Evolutionary conservation across 1,140 invertebrate species (phyloP).

Genomic region (Rhyzopertha dominica): DNA sequence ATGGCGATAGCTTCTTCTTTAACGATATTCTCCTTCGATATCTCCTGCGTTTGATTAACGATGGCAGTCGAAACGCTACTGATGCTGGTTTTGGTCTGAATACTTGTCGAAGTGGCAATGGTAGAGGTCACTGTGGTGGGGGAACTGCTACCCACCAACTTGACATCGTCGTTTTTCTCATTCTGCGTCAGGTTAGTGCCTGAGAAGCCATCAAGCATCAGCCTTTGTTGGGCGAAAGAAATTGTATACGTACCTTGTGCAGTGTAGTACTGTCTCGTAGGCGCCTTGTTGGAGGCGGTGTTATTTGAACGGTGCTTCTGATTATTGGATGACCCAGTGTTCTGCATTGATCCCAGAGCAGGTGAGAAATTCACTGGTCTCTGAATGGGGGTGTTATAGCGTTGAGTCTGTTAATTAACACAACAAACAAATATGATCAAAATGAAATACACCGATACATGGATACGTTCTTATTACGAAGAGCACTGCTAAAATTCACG

Average conservation of each 20-base stretch:
- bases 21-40: slow-evolving; percentile 25
- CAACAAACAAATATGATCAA: slow-evolving; percentile 9
- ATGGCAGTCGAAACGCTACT: slow-evolving; percentile 13
- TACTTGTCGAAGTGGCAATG: slow-evolving; percentile 16
- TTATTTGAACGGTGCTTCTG: slow-evolving; percentile 35
- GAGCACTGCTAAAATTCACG: neutral
- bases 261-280: slow-evolving; percentile 39
- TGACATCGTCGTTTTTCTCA: slow-evolving; percentile 37
- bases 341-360: slow-evolving; percentile 31
- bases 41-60: slow-evolving; percentile 21
- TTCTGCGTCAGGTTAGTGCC: slow-evolving; percentile 22
- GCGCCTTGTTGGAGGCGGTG: slow-evolving; percentile 32
- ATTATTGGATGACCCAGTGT: slow-evolving; percentile 25
- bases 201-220: neutral
- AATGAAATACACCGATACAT: neutral
- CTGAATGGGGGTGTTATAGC: slow-evolving; percentile 42
- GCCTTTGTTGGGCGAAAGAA: neutral
- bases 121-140: slow-evolving; percentile 15
- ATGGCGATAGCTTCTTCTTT: slow-evolving; percentile 32
- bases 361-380: slow-evolving; percentile 38
- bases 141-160: slow-evolving; percentile 19
- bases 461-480: neutral
- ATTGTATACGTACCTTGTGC: slow-evolving; percentile 32
- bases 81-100: slow-evolving; percentile 13
- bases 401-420: slow-evolving; percentile 29